Evolutionary conservation across 2,888 invertebrate species (phyloP), one percentile per base, ranked within the genome.

Genomic region (Deilephila elpenor): DNA sequence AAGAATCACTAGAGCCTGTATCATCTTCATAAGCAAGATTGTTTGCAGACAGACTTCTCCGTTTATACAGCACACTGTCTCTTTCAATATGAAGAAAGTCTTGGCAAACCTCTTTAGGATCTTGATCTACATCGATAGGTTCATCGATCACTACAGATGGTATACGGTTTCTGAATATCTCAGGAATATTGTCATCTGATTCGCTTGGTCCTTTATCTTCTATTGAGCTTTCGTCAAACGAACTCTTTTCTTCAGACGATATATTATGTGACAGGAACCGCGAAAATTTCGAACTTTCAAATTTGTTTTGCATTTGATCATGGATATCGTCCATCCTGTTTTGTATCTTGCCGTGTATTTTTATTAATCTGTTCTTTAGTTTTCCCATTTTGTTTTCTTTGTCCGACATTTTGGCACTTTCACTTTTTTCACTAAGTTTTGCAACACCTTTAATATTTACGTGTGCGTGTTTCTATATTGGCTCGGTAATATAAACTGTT

Each of bases 301-400:
- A 86, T 81, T 89, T 90, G n/a, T 78, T 88, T 53, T 94, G 94
- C 1, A 95, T 82, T 75, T 93, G 91, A 62, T 93, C 95, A 79
- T 93, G 94, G 0, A 95, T 83, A 71, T 90, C 92, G 76, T 95
- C 95, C 60, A 95, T 91, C 1, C 87, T 85, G 62, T 93, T 91
- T 70, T 94, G 93, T 0, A 95, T 86, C 75, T 92, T 94, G 20
- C 82, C 94, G 74, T 95, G 94, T 44, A 95, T 83, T 78, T 85
- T 91, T 34, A 89, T 85, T 0, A 94, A 78, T 0, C 88, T 86
- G 71, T 87, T 88, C 78, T 92, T 95, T 0, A 94, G 76, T 17
- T 84, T 83, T 0, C 91, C 90, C 82, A 94, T 90, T 82, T 90
- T 93, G 44, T 91, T 92, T 4, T 92, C 89, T 74, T 86, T 88